A percentile compares a stretch with the other conserved stretches of the same genome.
Conservation (phyloP, 1,140 invertebrate species). For the Nymphalis io region DNA sequence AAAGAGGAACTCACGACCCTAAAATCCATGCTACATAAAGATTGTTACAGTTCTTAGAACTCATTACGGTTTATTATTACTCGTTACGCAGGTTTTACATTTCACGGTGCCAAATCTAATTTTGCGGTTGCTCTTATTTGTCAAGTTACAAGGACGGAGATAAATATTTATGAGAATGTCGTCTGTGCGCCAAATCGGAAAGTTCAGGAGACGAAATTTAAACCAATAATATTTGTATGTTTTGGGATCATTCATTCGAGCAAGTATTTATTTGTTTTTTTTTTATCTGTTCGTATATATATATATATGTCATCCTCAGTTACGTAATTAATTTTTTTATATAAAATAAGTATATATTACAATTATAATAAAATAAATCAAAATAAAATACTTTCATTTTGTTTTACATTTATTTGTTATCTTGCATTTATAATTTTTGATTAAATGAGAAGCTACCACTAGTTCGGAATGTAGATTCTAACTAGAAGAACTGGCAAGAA, state of each 20-base stretch:
- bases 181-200: slow-evolving; percentile 1
- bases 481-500: no score
- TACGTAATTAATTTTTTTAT: no score
- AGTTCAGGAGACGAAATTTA: background rate
- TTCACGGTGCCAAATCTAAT: slow-evolving; percentile 5
- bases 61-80: no score
- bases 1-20: background rate
- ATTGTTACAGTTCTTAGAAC: no score
- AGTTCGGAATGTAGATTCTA: no score
- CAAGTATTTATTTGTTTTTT: background rate
- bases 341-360: no score
- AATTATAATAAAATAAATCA: no score
- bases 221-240: background rate
- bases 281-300: background rate
- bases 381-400: no score
- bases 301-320: background rate
- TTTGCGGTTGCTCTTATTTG: slow-evolving; percentile 6
- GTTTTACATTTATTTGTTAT: no score
- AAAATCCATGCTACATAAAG: no score
- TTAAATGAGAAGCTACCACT: no score
- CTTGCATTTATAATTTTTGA: no score
- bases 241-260: background rate
- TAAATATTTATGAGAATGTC: slow-evolving; percentile 20
- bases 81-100: background rate
- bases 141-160: slow-evolving; percentile 9